A percentile compares a stretch with the other conserved stretches of the same genome.
Conservation (phyloP, 2,113 vertebrate genomes). For the Atrichornis clamosus region DNA sequence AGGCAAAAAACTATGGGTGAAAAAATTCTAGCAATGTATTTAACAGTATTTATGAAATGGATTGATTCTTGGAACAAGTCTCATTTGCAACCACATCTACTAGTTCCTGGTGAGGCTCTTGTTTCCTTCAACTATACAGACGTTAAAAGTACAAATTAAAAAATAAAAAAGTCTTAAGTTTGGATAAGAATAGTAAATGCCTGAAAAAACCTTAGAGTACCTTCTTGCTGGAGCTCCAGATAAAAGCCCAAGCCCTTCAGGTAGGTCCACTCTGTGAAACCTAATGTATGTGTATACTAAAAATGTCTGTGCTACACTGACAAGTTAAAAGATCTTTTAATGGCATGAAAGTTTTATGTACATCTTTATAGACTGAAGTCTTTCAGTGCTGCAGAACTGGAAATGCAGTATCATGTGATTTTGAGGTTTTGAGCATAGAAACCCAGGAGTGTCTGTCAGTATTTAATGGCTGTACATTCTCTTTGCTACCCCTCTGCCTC, state of each 20-base stretch:
- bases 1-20: background rate
- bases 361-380: background rate
- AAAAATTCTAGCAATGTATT: background rate
- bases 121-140: background rate
- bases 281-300: background rate
- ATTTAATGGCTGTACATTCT: background rate
- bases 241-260: background rate
- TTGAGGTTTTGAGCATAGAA: background rate
- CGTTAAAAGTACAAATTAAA: background rate
- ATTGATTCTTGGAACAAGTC: background rate
- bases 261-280: background rate
- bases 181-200: background rate
- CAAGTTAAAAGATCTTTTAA: background rate
- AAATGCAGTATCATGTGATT: background rate
- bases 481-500: background rate
- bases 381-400: background rate
- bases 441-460: background rate
- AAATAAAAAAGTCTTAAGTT: background rate
- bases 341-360: background rate
- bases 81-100: background rate
- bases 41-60: background rate
- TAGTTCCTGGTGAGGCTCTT: background rate
- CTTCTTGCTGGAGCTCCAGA: background rate
- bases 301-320: background rate
- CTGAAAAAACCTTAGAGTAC: background rate